Evolutionary conservation across 2,888 invertebrate species (phyloP), one percentile per base, ranked within the genome.

Genomic region (Acanthosepion pharaonis): DNA sequence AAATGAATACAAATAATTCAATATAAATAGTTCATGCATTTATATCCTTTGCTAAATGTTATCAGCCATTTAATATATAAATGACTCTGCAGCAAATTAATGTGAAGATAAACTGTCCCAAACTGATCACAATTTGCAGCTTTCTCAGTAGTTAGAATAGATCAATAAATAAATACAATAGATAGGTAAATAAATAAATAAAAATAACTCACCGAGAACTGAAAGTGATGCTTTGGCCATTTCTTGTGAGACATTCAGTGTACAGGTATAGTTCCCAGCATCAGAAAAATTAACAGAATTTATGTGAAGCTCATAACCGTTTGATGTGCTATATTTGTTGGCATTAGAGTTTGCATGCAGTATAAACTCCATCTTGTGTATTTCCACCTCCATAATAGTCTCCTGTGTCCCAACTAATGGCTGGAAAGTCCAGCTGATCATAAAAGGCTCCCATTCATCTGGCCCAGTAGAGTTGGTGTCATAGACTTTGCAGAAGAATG

Each of bases 221-320:
- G 55, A 94, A 48, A 94, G 94, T 59, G 64, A 64, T n/a, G 94
- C 94, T 23, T n/a, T 59, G 48, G 33, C 94, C 55, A 48, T 94
- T 55, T 94, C 59, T 28, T 64, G 53, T n/a, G 94, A 64, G 48
- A 94, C 59, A 64, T 94, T 94, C 59, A 94, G 33, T 23, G 59
- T 64, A 48, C 94, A 94, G 25, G 59, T 94, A 25, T 94, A 94
- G 48, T 94, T 94, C 59, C 94, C 94, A 48, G 94, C 94, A 59
- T 94, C 94, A 0, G 94, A 64, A 55, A 94, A 94, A 49, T 49
- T 93, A 11, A 93, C 93, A 0, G 53, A 93, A 8, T 93, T 93
- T n/a, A 93, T 49, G 18, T 93, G 93, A 20, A 93, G 51, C 20
- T 93, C 93, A 51, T 93, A 93, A 11, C 93, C 93, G 53, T 93